Conservation (phyloP, 2,888 invertebrate species). For the Oasisia sp. region DNA sequence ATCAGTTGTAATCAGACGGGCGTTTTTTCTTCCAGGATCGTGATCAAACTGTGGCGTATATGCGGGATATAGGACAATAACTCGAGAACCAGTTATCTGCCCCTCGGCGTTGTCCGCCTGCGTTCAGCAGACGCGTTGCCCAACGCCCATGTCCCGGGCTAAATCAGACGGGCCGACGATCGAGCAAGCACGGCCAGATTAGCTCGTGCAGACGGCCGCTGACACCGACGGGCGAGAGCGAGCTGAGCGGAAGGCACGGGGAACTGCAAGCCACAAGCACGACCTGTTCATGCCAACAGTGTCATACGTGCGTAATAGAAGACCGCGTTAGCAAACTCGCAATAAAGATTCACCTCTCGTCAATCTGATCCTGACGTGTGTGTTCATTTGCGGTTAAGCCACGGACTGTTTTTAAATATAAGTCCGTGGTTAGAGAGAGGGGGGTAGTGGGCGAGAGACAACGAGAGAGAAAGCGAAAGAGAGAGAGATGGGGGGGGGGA, state of each 20-base stretch:
- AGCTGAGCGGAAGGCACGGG: not conserved
- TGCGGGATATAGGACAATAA: not conserved
- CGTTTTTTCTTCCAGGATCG: not conserved
- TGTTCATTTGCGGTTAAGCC: not conserved
- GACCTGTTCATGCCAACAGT: not conserved
- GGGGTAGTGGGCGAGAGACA: no score
- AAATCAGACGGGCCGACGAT: not conserved
- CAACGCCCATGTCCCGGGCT: not conserved
- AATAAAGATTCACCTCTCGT: not conserved
- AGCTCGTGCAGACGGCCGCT: not conserved
- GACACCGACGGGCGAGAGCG: not conserved
- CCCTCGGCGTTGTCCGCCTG: not conserved
- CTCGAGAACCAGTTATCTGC: slow-evolving; percentile 7
- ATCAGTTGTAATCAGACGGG: not conserved
- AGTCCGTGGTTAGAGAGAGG: no score
- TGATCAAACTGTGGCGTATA: not conserved
- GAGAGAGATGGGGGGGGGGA: no score
- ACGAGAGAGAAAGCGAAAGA: no score
- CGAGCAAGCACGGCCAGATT: not conserved
- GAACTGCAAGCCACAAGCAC: not conserved
- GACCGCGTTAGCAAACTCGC: not conserved
- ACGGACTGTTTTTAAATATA: not conserved
- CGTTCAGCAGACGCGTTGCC: not conserved
- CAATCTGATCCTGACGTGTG: not conserved
- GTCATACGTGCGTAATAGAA: not conserved